Base-by-base conservation (phyloP, 2,888 invertebrate genomes). In the Scrobipalpa atriplicella region DNA sequence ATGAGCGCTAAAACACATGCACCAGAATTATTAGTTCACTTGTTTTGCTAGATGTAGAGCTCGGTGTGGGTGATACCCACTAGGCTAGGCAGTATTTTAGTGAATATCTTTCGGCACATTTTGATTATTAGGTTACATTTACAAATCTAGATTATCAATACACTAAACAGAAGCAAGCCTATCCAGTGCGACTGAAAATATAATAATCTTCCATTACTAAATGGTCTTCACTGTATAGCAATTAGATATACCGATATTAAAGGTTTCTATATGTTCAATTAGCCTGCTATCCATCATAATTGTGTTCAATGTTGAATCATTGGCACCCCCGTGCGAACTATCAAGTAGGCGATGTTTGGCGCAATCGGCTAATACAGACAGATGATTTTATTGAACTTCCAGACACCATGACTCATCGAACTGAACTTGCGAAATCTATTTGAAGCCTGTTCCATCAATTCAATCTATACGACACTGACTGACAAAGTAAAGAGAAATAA, bases 381-480 rank as follows among this genome's bases (percentile, higher is more conserved):
- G 52, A 68, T 62, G 66, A 61, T 65, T 70, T 68, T 68, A 71
- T 69, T 68, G 69, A 67, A 60, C 65, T 67, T 43, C 68, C 69
- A 71, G 71, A 71, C 62, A 19, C 9, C 43, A 36, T 62, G 62
- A 62, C 47, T 47, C 62, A 62, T 51, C 47, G 29, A 47, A 29
- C 3, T 21, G n/a, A 62, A 21, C 21, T 21, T 47, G 36, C 62
- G 21, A 51, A 62, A 47, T 51, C 10, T 62, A 41, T 51, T 47
- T 47, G 13, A 29, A 51, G 13, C 16, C 29, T 62, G 62, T 43
- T 62, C 36, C 51, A 62, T 51, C 47, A 47, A 62, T 62, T 62
- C n/a, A 39, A 62, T 47, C 5, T 13, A 18, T 13, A 29, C 29
- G 2, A 10, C 9, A 62, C 1, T 19, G 19, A 43, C 58, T 38